Base-by-base conservation (phyloP, 37 sponge, comb jelly and placozoan species). In the Hormiphora californensis region DNA sequence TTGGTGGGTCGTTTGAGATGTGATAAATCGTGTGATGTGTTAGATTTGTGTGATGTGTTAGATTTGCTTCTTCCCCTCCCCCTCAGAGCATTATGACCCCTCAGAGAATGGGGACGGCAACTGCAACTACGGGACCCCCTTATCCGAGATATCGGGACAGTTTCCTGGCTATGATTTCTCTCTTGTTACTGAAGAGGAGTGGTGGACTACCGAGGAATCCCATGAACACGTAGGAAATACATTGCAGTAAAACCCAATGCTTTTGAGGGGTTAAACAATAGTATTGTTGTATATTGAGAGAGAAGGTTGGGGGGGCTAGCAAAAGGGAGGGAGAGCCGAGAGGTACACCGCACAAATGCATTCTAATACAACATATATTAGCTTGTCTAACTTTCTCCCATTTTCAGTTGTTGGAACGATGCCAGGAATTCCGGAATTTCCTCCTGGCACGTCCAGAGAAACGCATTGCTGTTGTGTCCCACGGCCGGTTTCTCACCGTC, bases 351-450 rank as follows among this genome's bases (percentile, higher is more conserved):
- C n/a, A n/a, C n/a, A n/a, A n/a, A n/a, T n/a, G n/a, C n/a, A n/a
- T n/a, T n/a, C n/a, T n/a, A n/a, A n/a, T n/a, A n/a, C n/a, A n/a
- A n/a, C n/a, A n/a, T n/a, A n/a, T n/a, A n/a, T n/a, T n/a, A n/a
- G n/a, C n/a, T n/a, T n/a, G n/a, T n/a, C n/a, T n/a, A n/a, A n/a
- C n/a, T n/a, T 17, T 17, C 15, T 15, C 53, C 9, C 61, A 7
- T 67, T 34, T 67, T 67, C 68, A 67, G 68, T 67, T 67, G 35
- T 36, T 36, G 37, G 7, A 67, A 21, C 68, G 68, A 11, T 36
- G 31, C 4, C 9, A 35, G 35, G 39, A 67, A 3, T 67, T 67
- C 68, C 31, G 35, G 19, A 3, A 67, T 8, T 67, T 67, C 30
- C 68, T 67, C 2, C 21, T 28, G 12, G 31, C 68, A 17, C 21